phyloP scores from a whole-genome alignment of 2,888 invertebrate genomes.

The Pheosia tremula region DNA sequence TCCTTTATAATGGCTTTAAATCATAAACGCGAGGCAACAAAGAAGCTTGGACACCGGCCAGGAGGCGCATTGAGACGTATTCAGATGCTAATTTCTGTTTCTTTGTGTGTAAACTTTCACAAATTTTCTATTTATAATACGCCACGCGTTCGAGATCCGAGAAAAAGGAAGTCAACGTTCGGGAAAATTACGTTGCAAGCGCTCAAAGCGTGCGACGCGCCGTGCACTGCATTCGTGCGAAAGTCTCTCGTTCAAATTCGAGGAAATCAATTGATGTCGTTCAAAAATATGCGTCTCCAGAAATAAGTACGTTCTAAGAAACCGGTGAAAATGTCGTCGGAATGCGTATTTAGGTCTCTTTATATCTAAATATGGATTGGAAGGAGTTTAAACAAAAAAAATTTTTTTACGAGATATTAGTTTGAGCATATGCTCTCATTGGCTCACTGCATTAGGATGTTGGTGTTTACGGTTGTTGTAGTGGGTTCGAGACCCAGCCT shows the following conservation, averaged over 20 bases:
- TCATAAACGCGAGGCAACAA: slow-evolving; percentile 67
- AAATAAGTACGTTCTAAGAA: not conserved
- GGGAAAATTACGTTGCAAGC: slow-evolving; percentile 29
- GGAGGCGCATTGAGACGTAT: slow-evolving; percentile 43
- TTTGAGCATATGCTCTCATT: no score
- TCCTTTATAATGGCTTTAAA: slow-evolving; percentile 49
- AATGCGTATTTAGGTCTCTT: not conserved
- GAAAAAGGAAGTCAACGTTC: slow-evolving; percentile 56
- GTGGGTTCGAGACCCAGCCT: no score
- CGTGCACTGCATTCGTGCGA: not conserved
- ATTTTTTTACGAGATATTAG: no score
- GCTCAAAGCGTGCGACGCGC: slow-evolving; percentile 12
- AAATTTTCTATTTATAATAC: slow-evolving; percentile 39
- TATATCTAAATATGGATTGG: not conserved
- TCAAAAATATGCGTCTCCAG: slow-evolving; percentile 1
- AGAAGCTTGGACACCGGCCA: slow-evolving; percentile 68
- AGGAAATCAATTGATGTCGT: not conserved
- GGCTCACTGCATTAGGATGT: no score
- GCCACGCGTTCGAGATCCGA: slow-evolving; percentile 27
- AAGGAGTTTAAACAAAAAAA: no score
- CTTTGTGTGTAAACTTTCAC: slow-evolving; percentile 67
- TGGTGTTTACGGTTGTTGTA: no score
- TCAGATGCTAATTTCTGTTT: slow-evolving; percentile 49
- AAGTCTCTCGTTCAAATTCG: not conserved
- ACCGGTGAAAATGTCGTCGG: not conserved